phyloP scores from a whole-genome alignment of 2,113 vertebrate genomes.

The Coregonus clupeaformis region DNA sequence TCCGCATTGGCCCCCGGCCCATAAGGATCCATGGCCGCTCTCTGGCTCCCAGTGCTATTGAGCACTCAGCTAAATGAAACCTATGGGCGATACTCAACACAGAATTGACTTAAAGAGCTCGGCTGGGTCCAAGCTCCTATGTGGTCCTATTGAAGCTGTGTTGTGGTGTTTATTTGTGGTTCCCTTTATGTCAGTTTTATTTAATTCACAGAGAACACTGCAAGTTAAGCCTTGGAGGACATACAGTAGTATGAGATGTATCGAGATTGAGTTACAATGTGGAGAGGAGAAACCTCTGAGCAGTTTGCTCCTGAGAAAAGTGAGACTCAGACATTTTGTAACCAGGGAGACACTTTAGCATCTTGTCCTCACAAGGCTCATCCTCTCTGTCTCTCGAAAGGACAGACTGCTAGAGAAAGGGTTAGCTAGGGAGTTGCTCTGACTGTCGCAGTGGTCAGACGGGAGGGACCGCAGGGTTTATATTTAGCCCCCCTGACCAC shows the following conservation, averaged over 20 bases:
- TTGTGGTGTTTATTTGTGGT: conserved; percentile 20
- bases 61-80: conserved; percentile 2
- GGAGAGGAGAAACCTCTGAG: no score
- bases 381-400: conserved; percentile 24
- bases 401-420: conserved; percentile 5
- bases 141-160: not conserved
- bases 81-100: no score
- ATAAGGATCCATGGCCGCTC: conserved; percentile 25
- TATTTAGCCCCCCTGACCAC: conserved; percentile 46
- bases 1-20: conserved; percentile 41
- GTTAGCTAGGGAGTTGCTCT: conserved; percentile 14
- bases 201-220: no score
- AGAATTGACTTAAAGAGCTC: no score
- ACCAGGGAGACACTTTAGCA: not conserved
- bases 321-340: no score
- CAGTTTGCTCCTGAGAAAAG: no score
- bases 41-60: conserved; percentile 30
- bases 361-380: conserved; percentile 27
- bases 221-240: no score
- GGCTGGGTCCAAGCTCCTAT: no score
- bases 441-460: conserved; percentile 39
- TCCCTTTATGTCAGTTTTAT: no score
- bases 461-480: conserved; percentile 42
- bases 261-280: no score
- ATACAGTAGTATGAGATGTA: no score